phyloP scores from a whole-genome alignment of 1,140 invertebrate species.

The Musca vetustissima region DNA sequence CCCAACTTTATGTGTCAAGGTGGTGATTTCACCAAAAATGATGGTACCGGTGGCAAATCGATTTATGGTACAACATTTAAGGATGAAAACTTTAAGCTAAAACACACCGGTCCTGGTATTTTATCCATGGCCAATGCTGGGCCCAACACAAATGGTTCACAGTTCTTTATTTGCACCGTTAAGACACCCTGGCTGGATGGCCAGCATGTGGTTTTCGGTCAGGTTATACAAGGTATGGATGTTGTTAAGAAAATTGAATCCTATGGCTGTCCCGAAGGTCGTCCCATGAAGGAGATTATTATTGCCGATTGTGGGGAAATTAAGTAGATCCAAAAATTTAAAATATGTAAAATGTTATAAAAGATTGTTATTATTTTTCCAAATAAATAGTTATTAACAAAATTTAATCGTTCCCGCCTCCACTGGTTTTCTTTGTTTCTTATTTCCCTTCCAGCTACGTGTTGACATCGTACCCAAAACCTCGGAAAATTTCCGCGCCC shows the following conservation, averaged over 20 bases:
- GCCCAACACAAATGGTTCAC: constrained; percentile 92
- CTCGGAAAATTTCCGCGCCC: constrained; percentile 26
- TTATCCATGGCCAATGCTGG: constrained; percentile 95
- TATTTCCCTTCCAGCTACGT: constrained; percentile 58
- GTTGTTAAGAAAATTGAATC: constrained; percentile 86
- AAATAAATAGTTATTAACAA: not conserved
- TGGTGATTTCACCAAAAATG: constrained; percentile 90
- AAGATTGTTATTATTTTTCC: not conserved
- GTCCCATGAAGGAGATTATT: constrained; percentile 77
- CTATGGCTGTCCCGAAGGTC: constrained; percentile 79
- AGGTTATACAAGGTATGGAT: constrained; percentile 92
- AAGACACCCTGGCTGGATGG: constrained; percentile 93
- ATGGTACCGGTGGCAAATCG: constrained; percentile 93
- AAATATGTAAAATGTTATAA: not conserved
- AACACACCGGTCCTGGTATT: constrained; percentile 85
- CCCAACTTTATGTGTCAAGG: constrained; percentile 98
- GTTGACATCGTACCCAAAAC: constrained; percentile 28
- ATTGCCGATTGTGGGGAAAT: constrained; percentile 73
- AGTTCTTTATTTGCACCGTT: constrained; percentile 94
- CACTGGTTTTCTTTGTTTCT: not conserved
- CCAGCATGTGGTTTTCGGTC: constrained; percentile 95
- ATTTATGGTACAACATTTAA: constrained; percentile 92
- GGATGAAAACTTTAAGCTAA: constrained; percentile 93
- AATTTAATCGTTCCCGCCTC: not conserved
- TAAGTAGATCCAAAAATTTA: constrained; percentile 6